Base-by-base conservation (phyloP, 1,140 invertebrate genomes). In the Camponotus floridanus region DNA sequence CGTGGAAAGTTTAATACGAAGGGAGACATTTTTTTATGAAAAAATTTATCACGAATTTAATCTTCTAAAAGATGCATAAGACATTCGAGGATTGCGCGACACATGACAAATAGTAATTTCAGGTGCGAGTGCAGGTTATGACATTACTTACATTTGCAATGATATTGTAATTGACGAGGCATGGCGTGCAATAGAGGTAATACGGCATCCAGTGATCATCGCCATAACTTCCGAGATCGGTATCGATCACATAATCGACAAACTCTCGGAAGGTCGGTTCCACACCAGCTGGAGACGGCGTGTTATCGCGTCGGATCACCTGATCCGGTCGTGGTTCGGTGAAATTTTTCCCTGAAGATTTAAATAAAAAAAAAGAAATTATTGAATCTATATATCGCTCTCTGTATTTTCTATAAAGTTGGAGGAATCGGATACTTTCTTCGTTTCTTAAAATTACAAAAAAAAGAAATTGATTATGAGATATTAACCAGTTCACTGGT, bases 191-290 rank as follows among this genome's bases (percentile, higher is more conserved):
- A 80, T 93, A 93, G 5, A 94, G 84, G 86, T 94, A 94, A 86
- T 95, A 95, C 0, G 95, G 95, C 85, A 92, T 93, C 95, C 95
- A 96, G 83, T 96, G 95, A 87, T 96, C 95, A 81, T 96, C 96
- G 62, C 89, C 91, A 67, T 95, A 94, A 64, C 64, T 93, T 0
- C 89, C 90, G 11, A 95, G 81, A 84, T 95, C 93, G 4, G 91
- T 92, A n/a, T 94, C 42, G 48, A 93, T 92, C 39, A 94, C 36
- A 51, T 94, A 94, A 59, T 91, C 88, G 3, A 97, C 95, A 91
- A 97, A 97, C 91, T 97, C 97, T 8, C 91, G 81, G 91, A 97
- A 97, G 0, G 95, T 96, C 3, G 96, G 96, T 73, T 96, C 96
- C 13, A 94, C 90, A 4, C 95, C 95, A 0, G 92, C 88, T 0